phyloP scores from a whole-genome alignment of 2,113 vertebrate genomes.

The Oryzias woworae region DNA sequence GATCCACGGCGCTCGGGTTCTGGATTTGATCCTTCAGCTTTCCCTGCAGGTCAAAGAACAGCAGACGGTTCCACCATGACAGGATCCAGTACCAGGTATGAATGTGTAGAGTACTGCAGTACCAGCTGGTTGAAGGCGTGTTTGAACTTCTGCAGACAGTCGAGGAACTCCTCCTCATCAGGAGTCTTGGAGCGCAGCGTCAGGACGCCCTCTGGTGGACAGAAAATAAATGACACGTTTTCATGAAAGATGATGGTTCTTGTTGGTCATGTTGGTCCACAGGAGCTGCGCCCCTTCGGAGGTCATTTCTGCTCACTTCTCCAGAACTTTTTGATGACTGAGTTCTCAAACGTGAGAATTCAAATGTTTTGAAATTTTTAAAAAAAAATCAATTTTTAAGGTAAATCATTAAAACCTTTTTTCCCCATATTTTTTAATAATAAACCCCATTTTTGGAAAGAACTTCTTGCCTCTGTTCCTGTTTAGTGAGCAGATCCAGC shows the following conservation, averaged over 20 bases:
- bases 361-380: too few relatives aligned
- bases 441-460: too few relatives aligned
- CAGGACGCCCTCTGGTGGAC: slow-evolving; percentile 91
- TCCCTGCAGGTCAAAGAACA: slow-evolving; percentile 74
- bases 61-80: not conserved
- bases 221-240: not conserved
- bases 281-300: too few relatives aligned
- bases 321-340: too few relatives aligned
- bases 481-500: too few relatives aligned
- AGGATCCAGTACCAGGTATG: not conserved
- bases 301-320: too few relatives aligned
- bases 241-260: not conserved
- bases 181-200: slow-evolving; percentile 92
- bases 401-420: too few relatives aligned
- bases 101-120: slow-evolving; percentile 1
- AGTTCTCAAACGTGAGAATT: too few relatives aligned
- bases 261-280: not conserved
- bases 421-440: too few relatives aligned
- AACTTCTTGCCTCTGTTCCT: too few relatives aligned
- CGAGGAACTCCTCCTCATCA: slow-evolving; percentile 86
- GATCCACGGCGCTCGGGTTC: slow-evolving; percentile 90
- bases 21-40: slow-evolving; percentile 91
- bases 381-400: too few relatives aligned
- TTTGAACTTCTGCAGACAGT: slow-evolving; percentile 98
- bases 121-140: slow-evolving; percentile 97